phyloP scores from a whole-genome alignment of 2,113 vertebrate species.

The Lonchura striata region DNA sequence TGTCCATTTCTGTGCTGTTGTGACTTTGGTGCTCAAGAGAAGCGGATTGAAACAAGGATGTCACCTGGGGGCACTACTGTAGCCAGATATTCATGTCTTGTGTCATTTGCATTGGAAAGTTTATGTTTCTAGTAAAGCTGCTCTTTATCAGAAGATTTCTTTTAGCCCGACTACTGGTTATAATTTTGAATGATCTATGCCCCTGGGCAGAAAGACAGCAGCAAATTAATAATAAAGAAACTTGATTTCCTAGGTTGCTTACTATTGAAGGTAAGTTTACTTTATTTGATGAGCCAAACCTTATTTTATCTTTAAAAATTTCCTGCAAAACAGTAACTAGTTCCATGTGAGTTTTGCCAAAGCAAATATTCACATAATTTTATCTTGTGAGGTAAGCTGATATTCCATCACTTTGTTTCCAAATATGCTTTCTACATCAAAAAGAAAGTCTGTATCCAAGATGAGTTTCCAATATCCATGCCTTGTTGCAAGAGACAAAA shows the following conservation, averaged over 20 bases:
- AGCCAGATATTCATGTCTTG: background rate
- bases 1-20: background rate
- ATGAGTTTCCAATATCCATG: background rate
- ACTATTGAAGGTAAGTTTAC: background rate
- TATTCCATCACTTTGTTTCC: conserved; percentile 1
- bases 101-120: conserved; percentile 2
- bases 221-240: background rate
- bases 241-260: conserved; percentile 12
- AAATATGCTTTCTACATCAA: background rate
- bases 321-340: background rate
- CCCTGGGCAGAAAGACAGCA: background rate
- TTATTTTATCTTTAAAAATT: background rate
- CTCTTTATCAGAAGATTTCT: conserved; percentile 23
- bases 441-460: background rate
- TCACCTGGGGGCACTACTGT: conserved; percentile 1
- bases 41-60: background rate
- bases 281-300: conserved; percentile 15
- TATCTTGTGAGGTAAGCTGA: background rate
- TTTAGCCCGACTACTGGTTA: background rate
- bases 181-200: conserved; percentile 29
- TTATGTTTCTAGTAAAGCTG: background rate
- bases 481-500: background rate
- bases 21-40: background rate
- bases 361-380: conserved; percentile 24
- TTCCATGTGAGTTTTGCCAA: background rate